Evolutionary conservation across 2,888 invertebrate species (phyloP), one percentile per base, ranked within the genome.

Genomic region (Chirona hameri): DNA sequence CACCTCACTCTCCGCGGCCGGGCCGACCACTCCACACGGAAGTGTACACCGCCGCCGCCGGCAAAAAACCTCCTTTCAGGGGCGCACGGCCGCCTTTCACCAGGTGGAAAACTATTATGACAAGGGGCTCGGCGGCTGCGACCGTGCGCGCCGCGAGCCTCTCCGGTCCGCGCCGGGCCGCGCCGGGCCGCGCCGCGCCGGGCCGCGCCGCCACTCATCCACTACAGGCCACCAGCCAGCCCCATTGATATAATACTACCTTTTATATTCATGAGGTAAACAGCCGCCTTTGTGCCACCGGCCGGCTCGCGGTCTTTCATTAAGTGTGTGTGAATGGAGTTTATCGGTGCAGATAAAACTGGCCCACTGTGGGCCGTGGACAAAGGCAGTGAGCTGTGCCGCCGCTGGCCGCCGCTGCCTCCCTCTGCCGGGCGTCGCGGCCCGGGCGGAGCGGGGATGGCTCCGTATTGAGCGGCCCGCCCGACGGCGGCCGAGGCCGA

Each of bases 221-320:
- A 76, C 76, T 76, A 24, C 76, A 46, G 76, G 76, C 76, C 29
- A 29, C 29, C n/a, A 31, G 31, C 72, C 29, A 4, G 31, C 15
- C 39, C 31, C 72, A 76, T 76, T 46, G 39, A 76, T 46, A 76
- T 76, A 31, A 76, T 76, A 76, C 76, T 46, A 76, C 76, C 76
- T 76, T 76, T 76, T 76, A 76, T 76, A 76, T 76, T 76, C 76
- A 76, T 76, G 76, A 76, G 76, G 76, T 76, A 76, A 76, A 76
- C 76, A 76, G 76, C 46, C 24, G 76, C 46, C 76, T 46, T 76
- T 76, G 76, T 76, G 21, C 21, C 21, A 10, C 76, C 39, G 76
- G 39, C 76, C 76, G 76, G 46, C 76, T 46, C 76, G 76, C 46
- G 76, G 76, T 76, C 76, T 76, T 76, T 76, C 39, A 76, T 76